Percentiles rank a stretch among this genome's conserved stretches.
Conservation (phyloP, 2,888 invertebrate genomes). For the Eugnorisma glareosa region DNA sequence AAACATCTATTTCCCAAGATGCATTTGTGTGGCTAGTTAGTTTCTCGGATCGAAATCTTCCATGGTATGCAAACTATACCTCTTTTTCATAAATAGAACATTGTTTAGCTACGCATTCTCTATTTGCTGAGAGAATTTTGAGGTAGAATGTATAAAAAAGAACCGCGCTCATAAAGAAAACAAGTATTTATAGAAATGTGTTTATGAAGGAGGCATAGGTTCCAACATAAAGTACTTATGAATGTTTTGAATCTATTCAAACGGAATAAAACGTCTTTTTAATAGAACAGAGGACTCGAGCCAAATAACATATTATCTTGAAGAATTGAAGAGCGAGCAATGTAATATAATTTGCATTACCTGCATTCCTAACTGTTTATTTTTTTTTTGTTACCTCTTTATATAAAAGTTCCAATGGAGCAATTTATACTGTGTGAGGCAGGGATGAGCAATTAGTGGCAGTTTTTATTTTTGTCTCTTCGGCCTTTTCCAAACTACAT, state of each 20-base stretch:
- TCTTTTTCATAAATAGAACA: neutral
- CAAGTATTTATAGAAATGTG: neutral
- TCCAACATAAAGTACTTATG: neutral
- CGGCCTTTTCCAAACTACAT: neutral
- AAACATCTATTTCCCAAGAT: conserved; percentile 9
- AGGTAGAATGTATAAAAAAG: neutral
- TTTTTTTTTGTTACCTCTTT: too few relatives aligned
- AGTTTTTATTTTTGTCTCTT: too few relatives aligned
- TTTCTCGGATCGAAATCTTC: conserved; percentile 2
- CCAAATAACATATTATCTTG: neutral
- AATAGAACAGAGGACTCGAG: neutral
- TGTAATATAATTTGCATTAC: neutral
- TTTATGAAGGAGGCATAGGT: neutral
- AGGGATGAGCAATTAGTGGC: too few relatives aligned
- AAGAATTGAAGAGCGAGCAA: neutral
- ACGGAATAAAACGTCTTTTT: neutral
- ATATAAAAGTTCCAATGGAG: too few relatives aligned
- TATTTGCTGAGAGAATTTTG: too few relatives aligned
- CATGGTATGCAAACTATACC: neutral
- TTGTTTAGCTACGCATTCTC: neutral
- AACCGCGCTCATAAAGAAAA: neutral
- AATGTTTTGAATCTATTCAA: neutral
- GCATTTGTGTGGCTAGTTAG: neutral
- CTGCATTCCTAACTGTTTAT: too few relatives aligned
- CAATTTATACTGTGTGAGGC: too few relatives aligned